These are phyloP conservation scores for Patiria pectinifera DNA, from an alignment of 53 echinoderm and acorn worm genomes.

Conservation along the genomic window DNA sequence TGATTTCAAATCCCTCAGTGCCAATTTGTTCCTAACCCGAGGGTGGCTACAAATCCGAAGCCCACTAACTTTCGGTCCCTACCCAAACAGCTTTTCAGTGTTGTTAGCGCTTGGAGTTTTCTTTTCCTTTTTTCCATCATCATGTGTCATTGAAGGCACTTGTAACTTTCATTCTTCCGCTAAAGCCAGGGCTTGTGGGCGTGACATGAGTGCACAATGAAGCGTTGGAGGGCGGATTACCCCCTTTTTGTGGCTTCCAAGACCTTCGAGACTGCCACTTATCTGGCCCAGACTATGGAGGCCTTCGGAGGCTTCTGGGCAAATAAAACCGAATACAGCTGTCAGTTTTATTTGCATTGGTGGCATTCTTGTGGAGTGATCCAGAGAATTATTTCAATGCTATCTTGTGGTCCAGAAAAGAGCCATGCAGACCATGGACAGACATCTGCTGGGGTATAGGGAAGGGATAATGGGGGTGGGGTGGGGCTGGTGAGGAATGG, in stretches of 20 bases:
- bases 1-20: constrained; percentile 37
- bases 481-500: too few species aligned
- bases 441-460: neutral
- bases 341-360: constrained; percentile 41
- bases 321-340: constrained; percentile 1
- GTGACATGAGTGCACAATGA: neutral
- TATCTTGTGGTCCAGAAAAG: neutral
- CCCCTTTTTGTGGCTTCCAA: neutral
- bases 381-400: neutral
- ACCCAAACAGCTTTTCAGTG: constrained; percentile 38
- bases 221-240: neutral
- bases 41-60: constrained; percentile 2
- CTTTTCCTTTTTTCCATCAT: too few species aligned
- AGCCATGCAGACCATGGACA: neutral
- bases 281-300: neutral
- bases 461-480: neutral
- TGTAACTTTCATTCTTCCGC: constrained; percentile 30
- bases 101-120: neutral
- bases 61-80: neutral
- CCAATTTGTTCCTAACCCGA: constrained; percentile 14
- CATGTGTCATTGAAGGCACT: constrained; percentile 13
- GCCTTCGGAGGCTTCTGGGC: constrained; percentile 22
- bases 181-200: neutral
- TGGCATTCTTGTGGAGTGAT: constrained; percentile 21
- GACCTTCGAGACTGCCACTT: constrained; percentile 15